Conservation (phyloP, 2,113 vertebrate genomes). For the Pipa parva region DNA sequence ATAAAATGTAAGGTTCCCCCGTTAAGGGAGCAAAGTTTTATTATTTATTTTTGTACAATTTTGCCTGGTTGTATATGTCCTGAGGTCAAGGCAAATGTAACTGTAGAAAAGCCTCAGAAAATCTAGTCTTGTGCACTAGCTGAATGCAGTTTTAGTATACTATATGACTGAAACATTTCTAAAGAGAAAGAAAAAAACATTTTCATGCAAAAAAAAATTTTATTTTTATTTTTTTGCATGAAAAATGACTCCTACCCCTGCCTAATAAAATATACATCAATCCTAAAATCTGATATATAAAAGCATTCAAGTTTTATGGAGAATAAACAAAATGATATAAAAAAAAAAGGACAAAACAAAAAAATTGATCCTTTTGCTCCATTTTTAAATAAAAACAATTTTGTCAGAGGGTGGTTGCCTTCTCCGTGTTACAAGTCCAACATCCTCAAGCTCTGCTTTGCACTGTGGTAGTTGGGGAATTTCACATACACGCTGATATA, state of each 20-base stretch:
- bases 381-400: conserved; percentile 72
- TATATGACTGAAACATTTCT: background rate
- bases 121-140: too few species aligned
- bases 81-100: too few species aligned
- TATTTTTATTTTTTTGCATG: conserved; percentile 53
- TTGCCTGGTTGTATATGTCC: too few species aligned
- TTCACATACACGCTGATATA: background rate
- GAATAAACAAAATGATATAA: conserved; percentile 47
- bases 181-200: conserved; percentile 29
- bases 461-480: conserved; percentile 16
- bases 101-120: too few species aligned
- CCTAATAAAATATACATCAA: conserved; percentile 92
- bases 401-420: conserved; percentile 43
- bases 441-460: conserved; percentile 23
- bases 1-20: too few species aligned
- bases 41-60: too few species aligned
- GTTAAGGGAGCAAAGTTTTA: too few species aligned
- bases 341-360: conserved; percentile 69
- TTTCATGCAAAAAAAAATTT: conserved; percentile 62
- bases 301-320: conserved; percentile 80
- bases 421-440: conserved; percentile 25
- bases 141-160: background rate
- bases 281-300: conserved; percentile 71
- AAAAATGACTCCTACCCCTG: conserved; percentile 76
- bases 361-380: conserved; percentile 78